phyloP scores from a whole-genome alignment of 1,140 invertebrate genomes.

The Neoseiulus cucumeris region DNA sequence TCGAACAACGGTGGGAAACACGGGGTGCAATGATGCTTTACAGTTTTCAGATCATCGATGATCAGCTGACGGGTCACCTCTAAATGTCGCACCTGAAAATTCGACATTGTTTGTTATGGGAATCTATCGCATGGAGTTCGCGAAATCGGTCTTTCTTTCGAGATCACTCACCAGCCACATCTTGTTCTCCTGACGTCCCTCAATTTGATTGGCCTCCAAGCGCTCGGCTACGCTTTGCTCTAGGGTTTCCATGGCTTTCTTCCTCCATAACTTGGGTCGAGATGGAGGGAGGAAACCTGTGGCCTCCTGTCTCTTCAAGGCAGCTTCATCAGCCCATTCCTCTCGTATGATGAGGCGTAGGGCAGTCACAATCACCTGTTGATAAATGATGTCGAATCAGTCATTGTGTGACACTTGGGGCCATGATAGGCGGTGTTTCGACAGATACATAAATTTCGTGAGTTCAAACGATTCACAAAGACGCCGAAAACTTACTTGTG shows the following conservation, averaged over 20 bases:
- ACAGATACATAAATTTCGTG: no score
- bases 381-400: no score
- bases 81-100: constrained; percentile 28
- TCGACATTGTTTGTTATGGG: no score
- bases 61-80: constrained; percentile 63
- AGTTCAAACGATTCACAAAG: no score
- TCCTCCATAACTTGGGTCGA: constrained; percentile 74
- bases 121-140: no score
- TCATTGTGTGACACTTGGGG: no score
- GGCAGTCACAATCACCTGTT: constrained; percentile 78
- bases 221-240: constrained; percentile 59
- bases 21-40: constrained; percentile 72
- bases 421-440: no score
- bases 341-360: constrained; percentile 89
- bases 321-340: constrained; percentile 67
- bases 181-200: constrained; percentile 73
- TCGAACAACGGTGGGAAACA: constrained; percentile 91
- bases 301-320: constrained; percentile 49
- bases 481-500: constrained; percentile 24
- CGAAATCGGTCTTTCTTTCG: no score
- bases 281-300: constrained; percentile 78
- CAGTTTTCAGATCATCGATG: constrained; percentile 72
- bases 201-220: constrained; percentile 69
- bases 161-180: constrained; percentile 61
- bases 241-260: constrained; percentile 57